Evolutionary conservation across 2,888 invertebrate genomes (phyloP).

Genomic region (Neoitamus cyanurus): DNA sequence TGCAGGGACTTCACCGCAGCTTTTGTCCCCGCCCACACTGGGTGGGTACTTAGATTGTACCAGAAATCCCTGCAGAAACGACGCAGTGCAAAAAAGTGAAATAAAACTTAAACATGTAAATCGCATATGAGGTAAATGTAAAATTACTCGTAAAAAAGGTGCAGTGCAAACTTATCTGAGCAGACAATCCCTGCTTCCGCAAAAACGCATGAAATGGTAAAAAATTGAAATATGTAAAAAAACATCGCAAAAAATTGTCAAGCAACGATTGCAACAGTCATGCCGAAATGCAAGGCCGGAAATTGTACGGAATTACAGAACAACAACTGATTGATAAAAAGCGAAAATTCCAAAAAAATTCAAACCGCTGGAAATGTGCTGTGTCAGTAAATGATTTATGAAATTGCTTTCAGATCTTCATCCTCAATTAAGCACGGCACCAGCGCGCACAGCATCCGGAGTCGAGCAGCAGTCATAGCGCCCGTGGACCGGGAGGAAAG

Average conservation of each 20-base stretch:
- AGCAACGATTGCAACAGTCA: background rate
- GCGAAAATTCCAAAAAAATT: background rate
- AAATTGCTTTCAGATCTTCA: slow-evolving; percentile 61
- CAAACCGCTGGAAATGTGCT: slow-evolving; percentile 49
- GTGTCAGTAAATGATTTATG: slow-evolving; percentile 64
- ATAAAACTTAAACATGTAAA: background rate
- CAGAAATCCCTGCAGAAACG: background rate
- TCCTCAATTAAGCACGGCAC: slow-evolving; percentile 56
- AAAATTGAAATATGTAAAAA: background rate
- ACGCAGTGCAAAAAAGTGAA: background rate
- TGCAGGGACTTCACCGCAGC: background rate
- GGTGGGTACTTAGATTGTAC: background rate
- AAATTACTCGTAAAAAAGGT: background rate
- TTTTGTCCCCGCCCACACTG: background rate
- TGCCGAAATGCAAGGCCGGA: slow-evolving; percentile 30
- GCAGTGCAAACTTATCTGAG: slow-evolving; percentile 9
- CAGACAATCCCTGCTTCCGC: background rate
- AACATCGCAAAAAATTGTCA: background rate
- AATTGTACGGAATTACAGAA: slow-evolving; percentile 26
- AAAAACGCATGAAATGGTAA: background rate
- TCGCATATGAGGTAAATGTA: background rate
- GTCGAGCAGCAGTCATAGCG: background rate
- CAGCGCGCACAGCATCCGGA: background rate
- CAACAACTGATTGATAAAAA: slow-evolving; percentile 45
- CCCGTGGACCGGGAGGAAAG: background rate